Evolutionary conservation across 1,140 invertebrate species (phyloP), one percentile per base, ranked within the genome.

Genomic region (Tetramorium simillimum): DNA sequence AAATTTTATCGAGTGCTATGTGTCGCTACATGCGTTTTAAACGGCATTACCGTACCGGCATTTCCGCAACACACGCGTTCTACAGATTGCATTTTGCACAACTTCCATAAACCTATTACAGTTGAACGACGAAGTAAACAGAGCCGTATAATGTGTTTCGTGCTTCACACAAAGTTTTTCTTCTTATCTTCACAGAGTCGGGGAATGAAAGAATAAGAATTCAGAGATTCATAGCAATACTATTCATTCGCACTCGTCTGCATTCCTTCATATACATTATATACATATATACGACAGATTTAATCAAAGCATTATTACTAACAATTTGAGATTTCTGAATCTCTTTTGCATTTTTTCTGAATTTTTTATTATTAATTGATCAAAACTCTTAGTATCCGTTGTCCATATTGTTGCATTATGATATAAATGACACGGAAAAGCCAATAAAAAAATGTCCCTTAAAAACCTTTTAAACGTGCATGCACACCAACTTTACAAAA

Each of bases 51-150:
- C 51, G 78, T 72, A 72, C 21, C 43, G 40, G 51, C 12, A 46
- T 82, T 82, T 73, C 37, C 24, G 24, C 37, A 60, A 46, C 51
- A 80, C 46, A 51, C 78, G 37, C 46, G 51, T 73, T 73, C 37
- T 73, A 33, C 40, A 82, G 65, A 82, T 82, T 73, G 67, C 40
- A 49, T 82, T 72, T 72, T 82, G 49, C 51, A 21, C 21, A 82
- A 73, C 80, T 73, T 60, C 67, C 16, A 82, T 82, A 82, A 82
- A 82, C 53, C 67, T 82, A 73, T 82, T 72, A 82, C 40, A 58
- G 80, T 82, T 73, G 40, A 82, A 73, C 51, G 78, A 72, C 51
- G 51, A 73, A 72, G 67, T 46, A 82, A 82, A 82, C 80, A 82
- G 51, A 82, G 12, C 37, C 53, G 24, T 58, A 82, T 72, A 82